Conservation (phyloP, 2,797 vertebrate species). For the Clarias fuscus region DNA sequence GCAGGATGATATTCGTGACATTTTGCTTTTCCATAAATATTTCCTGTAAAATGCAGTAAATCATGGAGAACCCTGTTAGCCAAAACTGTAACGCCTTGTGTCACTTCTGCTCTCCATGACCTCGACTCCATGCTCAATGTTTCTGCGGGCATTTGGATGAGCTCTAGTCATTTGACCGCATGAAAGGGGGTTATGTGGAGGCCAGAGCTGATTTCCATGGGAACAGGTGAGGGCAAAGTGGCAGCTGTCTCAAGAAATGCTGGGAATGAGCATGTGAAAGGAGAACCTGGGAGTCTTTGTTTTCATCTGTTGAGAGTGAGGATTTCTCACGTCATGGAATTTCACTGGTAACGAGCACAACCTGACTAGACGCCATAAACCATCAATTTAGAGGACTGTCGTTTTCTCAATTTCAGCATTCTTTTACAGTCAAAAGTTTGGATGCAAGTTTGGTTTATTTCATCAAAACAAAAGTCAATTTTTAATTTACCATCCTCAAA, state of each 20-base stretch:
- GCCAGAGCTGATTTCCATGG: slow-evolving; percentile 54
- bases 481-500: too few species aligned
- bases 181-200: slow-evolving; percentile 40
- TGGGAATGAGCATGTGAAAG: slow-evolving; percentile 72
- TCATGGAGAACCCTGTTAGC: background rate
- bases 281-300: slow-evolving; percentile 54
- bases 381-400: background rate
- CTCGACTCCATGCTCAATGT: background rate
- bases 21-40: background rate
- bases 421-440: too few species aligned
- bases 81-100: background rate
- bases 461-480: too few species aligned
- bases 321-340: slow-evolving; percentile 64
- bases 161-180: slow-evolving; percentile 17
- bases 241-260: slow-evolving; percentile 69
- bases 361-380: slow-evolving; percentile 20
- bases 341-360: slow-evolving; percentile 40
- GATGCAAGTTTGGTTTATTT: too few species aligned
- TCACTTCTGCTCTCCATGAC: background rate
- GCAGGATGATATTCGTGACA: background rate
- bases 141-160: background rate
- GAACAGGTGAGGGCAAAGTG: slow-evolving; percentile 59
- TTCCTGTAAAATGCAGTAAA: background rate
- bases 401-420: background rate
- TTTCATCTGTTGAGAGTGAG: slow-evolving; percentile 38